Evolutionary conservation across 53 echinoderm and acorn worm genomes (phyloP).

Genomic region (Paracentrotus lividus): DNA sequence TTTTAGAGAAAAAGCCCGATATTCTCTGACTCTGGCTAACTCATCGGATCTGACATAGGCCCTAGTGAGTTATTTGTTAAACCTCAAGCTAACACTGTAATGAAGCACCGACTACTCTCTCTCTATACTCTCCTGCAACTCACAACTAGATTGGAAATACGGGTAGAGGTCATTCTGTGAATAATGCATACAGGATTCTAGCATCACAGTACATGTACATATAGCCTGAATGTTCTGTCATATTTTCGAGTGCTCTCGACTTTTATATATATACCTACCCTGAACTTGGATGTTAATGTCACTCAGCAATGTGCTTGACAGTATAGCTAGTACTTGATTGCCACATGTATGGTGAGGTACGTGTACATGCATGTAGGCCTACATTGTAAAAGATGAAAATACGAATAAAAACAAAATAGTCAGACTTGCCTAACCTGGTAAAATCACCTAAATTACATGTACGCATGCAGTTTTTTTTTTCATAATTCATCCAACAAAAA

Average conservation of each 20-base stretch:
- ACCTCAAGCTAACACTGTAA: no score
- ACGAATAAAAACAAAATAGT: no score
- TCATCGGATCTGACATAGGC: no score
- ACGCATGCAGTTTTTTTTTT: neutral
- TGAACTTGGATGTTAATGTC: neutral
- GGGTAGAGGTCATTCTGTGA: conserved; percentile 26
- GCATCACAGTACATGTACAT: neutral
- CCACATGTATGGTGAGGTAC: neutral
- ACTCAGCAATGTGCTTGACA: conserved; percentile 26
- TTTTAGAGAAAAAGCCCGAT: no score
- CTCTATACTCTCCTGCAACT: neutral
- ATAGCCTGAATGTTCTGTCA: no score
- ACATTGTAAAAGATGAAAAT: no score
- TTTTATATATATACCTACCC: neutral
- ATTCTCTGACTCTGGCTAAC: no score
- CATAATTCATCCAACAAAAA: no score
- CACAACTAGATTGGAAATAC: neutral
- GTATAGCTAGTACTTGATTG: no score
- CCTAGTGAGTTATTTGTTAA: no score
- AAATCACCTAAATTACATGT: neutral
- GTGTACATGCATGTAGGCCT: neutral
- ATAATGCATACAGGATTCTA: conserved; percentile 18
- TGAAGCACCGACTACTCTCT: no score
- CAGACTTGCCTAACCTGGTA: no score
- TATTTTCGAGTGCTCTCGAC: conserved; percentile 53